Evolutionary conservation across 30 jellyfish, hydroid and myxozoan genomes (phyloP).

Genomic region (Calvadosia cruxmelitensis): DNA sequence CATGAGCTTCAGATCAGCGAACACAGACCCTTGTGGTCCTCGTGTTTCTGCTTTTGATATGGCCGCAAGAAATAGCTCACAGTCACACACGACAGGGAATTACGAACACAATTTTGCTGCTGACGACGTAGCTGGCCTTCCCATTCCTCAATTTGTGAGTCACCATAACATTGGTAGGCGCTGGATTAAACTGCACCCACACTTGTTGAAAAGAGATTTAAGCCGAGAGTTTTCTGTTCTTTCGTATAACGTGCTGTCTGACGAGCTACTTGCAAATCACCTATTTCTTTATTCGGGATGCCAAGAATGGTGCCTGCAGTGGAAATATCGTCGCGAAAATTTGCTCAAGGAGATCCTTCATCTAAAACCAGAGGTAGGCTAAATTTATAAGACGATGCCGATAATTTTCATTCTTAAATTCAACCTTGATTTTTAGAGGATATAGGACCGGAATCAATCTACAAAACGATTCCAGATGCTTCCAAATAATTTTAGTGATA

Average conservation of each 20-base stretch:
- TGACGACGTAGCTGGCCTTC: no score
- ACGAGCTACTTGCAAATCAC: conserved; percentile 49
- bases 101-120: no score
- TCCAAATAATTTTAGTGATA: background rate
- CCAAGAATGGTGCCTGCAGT: conserved; percentile 32
- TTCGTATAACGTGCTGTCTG: conserved; percentile 91
- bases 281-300: conserved; percentile 31
- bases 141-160: no score
- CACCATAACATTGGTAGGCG: no score
- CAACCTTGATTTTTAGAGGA: background rate
- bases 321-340: conserved; percentile 72
- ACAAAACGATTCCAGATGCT: background rate
- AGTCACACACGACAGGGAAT: no score
- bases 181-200: no score
- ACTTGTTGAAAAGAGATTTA: no score
- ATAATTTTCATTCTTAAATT: background rate
- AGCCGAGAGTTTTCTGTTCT: conserved; percentile 73
- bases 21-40: no score
- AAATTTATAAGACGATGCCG: no score
- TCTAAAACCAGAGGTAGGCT: conserved; percentile 91
- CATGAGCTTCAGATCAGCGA: no score
- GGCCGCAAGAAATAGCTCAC: no score
- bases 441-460: background rate
- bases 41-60: no score
- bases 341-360: conserved; percentile 48